Base-by-base conservation (phyloP, 1,140 invertebrate genomes). In the Apis laboriosa region DNA sequence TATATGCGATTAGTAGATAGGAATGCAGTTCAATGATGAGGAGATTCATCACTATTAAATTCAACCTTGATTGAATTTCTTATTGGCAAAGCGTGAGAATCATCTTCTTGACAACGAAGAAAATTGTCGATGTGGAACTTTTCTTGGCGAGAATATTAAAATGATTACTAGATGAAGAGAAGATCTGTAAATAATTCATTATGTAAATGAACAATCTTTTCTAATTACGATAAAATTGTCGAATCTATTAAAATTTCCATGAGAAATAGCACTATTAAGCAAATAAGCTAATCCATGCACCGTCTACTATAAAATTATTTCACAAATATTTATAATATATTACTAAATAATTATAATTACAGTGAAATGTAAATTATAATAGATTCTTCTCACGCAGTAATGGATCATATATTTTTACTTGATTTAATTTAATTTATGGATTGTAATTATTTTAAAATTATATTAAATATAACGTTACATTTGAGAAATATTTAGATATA, bases 61-160 rank as follows among this genome's bases (percentile, higher is more conserved):
- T 58, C 19, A 58, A 73, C 71, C 24, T 58, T 73, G 53, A 72
- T 58, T 73, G 24, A 72, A 43, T 56, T 56, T 58, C 53, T 5
- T 12, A 19, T 58, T 28, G 17, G 51, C 11, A 13, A 43, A 11
- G 13, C 17, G 9, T 73, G 11, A 34, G n/a, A 64, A 55, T 63
- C 7, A 12, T 66, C 55, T 77, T 66, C 55, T 77, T 34, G 17
- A 53, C 53, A 19, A 1, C 2, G 9, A 0, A n/a, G 7, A 11
- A 43, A 15, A 58, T 58, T 3, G 3, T 58, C 2, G 9, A 58
- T 15, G 24, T 74, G 60, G 51, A 66, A 53, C 60, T 28, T 63
- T 63, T 17, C n/a, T 64, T 49, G 1, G 43, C 11, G 12, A 34
- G 24, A 53, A 77, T 15, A 55, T 55, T 49, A 28, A 0, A 74